These are phyloP conservation scores for Drosophila vallismaia DNA, from an alignment of 2,888 invertebrate species.

Conservation along the genomic window DNA sequence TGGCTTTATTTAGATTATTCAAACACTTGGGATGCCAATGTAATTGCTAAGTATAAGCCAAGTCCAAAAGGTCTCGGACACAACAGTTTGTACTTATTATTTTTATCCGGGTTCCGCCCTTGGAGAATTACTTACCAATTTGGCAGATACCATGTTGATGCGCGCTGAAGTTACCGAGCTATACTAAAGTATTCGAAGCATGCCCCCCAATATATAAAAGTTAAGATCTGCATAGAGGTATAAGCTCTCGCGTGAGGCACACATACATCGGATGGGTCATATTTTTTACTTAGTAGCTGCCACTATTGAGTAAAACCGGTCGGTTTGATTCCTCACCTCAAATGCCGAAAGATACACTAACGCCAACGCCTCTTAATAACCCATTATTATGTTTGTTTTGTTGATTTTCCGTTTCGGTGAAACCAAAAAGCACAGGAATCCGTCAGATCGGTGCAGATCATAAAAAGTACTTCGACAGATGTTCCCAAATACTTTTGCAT, in stretches of 20 bases:
- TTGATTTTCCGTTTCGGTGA: slow-evolving; percentile 4
- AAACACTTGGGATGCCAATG: slow-evolving; percentile 47
- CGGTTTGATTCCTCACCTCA: slow-evolving; percentile 9
- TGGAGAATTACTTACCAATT: slow-evolving; percentile 73
- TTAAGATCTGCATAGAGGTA: slow-evolving; percentile 61
- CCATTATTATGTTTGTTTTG: slow-evolving; percentile 6
- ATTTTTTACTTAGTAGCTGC: slow-evolving; percentile 39
- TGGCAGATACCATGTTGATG: slow-evolving; percentile 76
- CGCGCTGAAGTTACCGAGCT: slow-evolving; percentile 72
- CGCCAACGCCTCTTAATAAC: slow-evolving; percentile 22
- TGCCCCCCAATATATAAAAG: slow-evolving; percentile 53
- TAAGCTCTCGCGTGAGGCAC: slow-evolving; percentile 20
- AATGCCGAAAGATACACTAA: slow-evolving; percentile 17
- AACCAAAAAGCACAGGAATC: slow-evolving; percentile 4
- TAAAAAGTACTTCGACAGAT: slow-evolving; percentile 1
- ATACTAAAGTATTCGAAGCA: slow-evolving; percentile 68
- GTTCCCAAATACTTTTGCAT: slow-evolving; percentile 7
- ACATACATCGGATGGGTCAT: slow-evolving; percentile 32
- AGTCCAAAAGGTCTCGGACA: slow-evolving; percentile 14
- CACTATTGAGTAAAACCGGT: slow-evolving; percentile 51
- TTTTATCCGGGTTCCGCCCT: slow-evolving; percentile 12
- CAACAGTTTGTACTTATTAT: neutral
- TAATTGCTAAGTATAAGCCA: slow-evolving; percentile 26
- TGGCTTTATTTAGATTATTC: slow-evolving; percentile 19
- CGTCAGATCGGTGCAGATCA: neutral